A percentile compares a stretch with the other conserved stretches of the same genome.
phyloP scores from a whole-genome alignment of 2,888 invertebrate genomes.

The Pheosia tremula region DNA sequence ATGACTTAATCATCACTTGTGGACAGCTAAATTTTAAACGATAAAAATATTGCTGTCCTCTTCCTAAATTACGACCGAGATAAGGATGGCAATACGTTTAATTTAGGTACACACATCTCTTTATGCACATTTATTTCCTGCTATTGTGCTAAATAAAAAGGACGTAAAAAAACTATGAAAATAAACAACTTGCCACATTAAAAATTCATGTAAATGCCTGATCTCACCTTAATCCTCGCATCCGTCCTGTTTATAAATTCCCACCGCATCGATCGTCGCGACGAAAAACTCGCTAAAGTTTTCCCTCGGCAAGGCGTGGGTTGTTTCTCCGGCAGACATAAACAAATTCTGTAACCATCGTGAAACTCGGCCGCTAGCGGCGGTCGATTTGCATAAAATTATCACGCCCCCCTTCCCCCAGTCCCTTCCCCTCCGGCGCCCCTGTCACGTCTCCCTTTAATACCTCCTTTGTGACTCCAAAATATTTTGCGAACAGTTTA shows the following conservation, averaged over 20 bases:
- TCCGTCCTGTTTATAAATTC: slow-evolving; percentile 3
- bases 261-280: slow-evolving; percentile 41
- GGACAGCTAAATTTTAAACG: too few species aligned
- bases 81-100: too few species aligned
- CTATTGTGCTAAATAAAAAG: too few species aligned
- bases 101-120: too few species aligned
- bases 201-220: neutral
- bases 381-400: slow-evolving; percentile 70
- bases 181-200: neutral
- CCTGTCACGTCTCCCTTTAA: slow-evolving; percentile 51
- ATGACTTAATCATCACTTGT: too few species aligned
- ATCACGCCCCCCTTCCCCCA: slow-evolving; percentile 28
- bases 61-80: too few species aligned
- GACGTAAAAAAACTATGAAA: too few species aligned
- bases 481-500: slow-evolving; percentile 84
- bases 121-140: too few species aligned
- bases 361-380: slow-evolving; percentile 60
- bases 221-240: neutral
- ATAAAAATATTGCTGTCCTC: too few species aligned
- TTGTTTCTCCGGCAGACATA: slow-evolving; percentile 64
- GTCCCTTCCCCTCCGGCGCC: slow-evolving; percentile 8
- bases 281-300: slow-evolving; percentile 37
- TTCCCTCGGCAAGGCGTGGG: slow-evolving; percentile 21
- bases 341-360: slow-evolving; percentile 65
- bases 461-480: slow-evolving; percentile 80